Base-by-base conservation (phyloP, 1,140 invertebrate species). In the Drosophila hydei region DNA sequence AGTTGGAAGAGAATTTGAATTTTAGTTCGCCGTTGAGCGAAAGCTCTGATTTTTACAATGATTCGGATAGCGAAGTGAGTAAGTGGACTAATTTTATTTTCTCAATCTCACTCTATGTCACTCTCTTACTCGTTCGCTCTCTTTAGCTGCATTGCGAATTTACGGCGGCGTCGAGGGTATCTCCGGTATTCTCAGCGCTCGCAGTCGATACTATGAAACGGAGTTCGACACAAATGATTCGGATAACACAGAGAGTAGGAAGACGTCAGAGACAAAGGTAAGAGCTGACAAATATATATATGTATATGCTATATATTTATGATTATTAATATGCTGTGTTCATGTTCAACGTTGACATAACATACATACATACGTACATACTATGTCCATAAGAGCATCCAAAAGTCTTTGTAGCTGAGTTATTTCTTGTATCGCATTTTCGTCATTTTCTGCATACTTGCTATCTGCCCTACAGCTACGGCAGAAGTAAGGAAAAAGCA, bases 121-220 rank as follows among this genome's bases (percentile, higher is more conserved):
- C 11, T 23, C 6, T 45, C 47, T 27, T 5, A 14, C 21, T 16
- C 47, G 8, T 2, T 27, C 1, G 6, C 14, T 0, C 3, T 27
- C 1, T 18, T 19, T n/a, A 23, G 18, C 6, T 36, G 51, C 16
- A 5, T 9, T 30, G 9, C 55, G 54, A 0, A n/a, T 25, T 6
- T 3, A 9, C 16, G 45, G 33, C 9, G 55, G 55, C 4, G 12
- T 4, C 9, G 40, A 27, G 8, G n/a, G 16, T 0, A 12, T 8
- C 0, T 12, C 30, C 11, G 50, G 60, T 3, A n/a, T 16, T 0
- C 6, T 7, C 11, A 14, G 6, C 0, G 19, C 65, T 9, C 65
- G 48, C 9, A 33, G n/a, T 4, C 50, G 23, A 3, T 47, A 19
- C n/a, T 62, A 62, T n/a, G 60, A 70, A 9, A 18, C 58, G 7